Base-by-base conservation (phyloP, 2,797 vertebrate genomes). In the Squalus acanthias region DNA sequence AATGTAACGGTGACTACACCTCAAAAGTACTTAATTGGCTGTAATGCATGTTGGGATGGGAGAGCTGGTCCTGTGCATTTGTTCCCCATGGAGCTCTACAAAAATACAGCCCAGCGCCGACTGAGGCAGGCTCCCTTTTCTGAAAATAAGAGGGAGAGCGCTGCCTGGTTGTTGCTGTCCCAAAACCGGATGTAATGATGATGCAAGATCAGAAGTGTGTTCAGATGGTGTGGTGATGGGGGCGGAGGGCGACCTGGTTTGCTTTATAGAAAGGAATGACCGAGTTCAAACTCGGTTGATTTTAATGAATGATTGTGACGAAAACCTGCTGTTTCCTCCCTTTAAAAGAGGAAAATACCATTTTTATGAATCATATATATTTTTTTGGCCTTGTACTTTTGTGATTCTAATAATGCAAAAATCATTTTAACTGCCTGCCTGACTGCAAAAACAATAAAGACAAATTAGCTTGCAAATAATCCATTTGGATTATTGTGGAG, bases 291-390 rank as follows among this genome's bases (percentile, higher is more conserved):
- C 57, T 91, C 88, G 12, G 20, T 39, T 93, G 91, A 67, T 46
- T 69, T 67, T 24, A 20, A 69, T 91, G 88, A 91, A 65, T 65
- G 17, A 24, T 67, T 9, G 17, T 20, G 6, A 8, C 91, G 20
- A 22, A 69, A 46, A 9, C n/a, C 97, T 97, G 96, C 96, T 96
- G 97, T 97, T 97, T 97, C 97, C 96, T 96, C 97, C 96, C 96
- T 97, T 46, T 13, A 8, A 65, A 65, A 67, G 65, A 69, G 6
- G 33, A 46, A 69, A 69, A 65, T 63, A 39, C n/a, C 1, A 24
- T 46, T 39, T 39, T 93, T 69, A 10, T 93, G 63, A 65, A 93
- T 67, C 63, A 39, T n/a, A 24, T 69, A 39, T n/a, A 24, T 69
- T 93, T 46, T 17, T 69, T 39, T 60, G 63, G 63, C n/a, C n/a